Base-by-base conservation (phyloP, 2,888 invertebrate species). In the Drosophila recens region DNA sequence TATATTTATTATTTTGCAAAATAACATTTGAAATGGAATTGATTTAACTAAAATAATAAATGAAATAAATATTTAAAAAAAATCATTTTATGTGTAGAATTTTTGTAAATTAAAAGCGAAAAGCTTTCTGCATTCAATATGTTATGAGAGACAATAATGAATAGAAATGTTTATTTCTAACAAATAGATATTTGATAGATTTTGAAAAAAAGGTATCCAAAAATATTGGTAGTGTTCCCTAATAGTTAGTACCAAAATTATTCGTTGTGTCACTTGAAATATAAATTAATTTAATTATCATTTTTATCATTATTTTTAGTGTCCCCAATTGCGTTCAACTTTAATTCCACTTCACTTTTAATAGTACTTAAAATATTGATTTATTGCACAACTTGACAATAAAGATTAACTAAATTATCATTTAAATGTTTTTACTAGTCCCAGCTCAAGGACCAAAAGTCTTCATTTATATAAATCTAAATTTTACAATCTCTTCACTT, bases 381-480 rank as follows among this genome's bases (percentile, higher is more conserved):
- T n/a, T n/a, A n/a, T 40, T 17, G 30, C 3, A 53, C 8, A n/a
- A 23, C 17, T 27, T 40, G n/a, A 40, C 42, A 13, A 30, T 30
- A 13, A 1, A 15, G 8, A 40, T 30, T 45, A 34, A 45, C 36
- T 57, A 11, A 45, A 56, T 43, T 23, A 23, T 23, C n/a, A 52
- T 36, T 52, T 52, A 38, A 54, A 40, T 42, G 27, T 5, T 46
- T 17, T 58, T 36, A 48, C 20, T 42, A 36, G 46, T 27, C 23
- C 4, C 17, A 45, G 43, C 9, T 42, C 13, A 36, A 43, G 20
- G 38, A 8, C 30, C 15, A 33, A 67, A 46, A 45, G n/a, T 15
- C 67, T 42, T 57, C 17, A 57, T 57, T 49, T 57, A 38, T 20
- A 49, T 42, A 59, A 33, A 59, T 51, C 46, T 46, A 59, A 51